A percentile compares a stretch with the other conserved stretches of the same genome.
phyloP scores from a whole-genome alignment of 2,888 invertebrate species.

The Nesidiocoris tenuis region DNA sequence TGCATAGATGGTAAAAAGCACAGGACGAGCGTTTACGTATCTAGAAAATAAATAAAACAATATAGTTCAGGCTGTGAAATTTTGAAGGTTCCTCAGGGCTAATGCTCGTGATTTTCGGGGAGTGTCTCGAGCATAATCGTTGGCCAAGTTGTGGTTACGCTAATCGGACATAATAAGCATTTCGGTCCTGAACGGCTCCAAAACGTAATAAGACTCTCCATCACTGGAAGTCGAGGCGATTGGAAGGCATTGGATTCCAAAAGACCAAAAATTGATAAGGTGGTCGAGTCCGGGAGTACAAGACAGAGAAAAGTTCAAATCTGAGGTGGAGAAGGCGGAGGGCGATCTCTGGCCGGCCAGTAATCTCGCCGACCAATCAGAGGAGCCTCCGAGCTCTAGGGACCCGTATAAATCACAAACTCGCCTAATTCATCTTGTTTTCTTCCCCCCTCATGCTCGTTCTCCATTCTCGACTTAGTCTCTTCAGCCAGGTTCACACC shows the following conservation, averaged over 20 bases:
- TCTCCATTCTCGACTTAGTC: slow-evolving; percentile 13
- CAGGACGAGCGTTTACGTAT: no score
- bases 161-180: neutral
- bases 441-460: slow-evolving; percentile 5
- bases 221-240: neutral
- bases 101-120: no score
- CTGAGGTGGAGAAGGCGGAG: slow-evolving; percentile 24
- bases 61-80: no score
- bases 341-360: slow-evolving; percentile 14
- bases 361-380: slow-evolving; percentile 44
- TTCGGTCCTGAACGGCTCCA: neutral
- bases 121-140: no score
- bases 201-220: neutral
- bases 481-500: no score
- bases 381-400: slow-evolving; percentile 19
- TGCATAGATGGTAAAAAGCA: no score
- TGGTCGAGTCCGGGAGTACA: neutral
- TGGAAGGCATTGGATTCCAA: neutral
- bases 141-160: neutral
- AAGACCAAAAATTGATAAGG: slow-evolving; percentile 34
- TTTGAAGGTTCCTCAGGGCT: no score
- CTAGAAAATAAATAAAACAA: no score
- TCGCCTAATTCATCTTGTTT: slow-evolving; percentile 44
- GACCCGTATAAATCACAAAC: slow-evolving; percentile 42
- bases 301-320: neutral